A percentile compares a stretch with the other conserved stretches of the same genome.
Conservation (phyloP, 1,140 invertebrate genomes). For the Limonius californicus region DNA sequence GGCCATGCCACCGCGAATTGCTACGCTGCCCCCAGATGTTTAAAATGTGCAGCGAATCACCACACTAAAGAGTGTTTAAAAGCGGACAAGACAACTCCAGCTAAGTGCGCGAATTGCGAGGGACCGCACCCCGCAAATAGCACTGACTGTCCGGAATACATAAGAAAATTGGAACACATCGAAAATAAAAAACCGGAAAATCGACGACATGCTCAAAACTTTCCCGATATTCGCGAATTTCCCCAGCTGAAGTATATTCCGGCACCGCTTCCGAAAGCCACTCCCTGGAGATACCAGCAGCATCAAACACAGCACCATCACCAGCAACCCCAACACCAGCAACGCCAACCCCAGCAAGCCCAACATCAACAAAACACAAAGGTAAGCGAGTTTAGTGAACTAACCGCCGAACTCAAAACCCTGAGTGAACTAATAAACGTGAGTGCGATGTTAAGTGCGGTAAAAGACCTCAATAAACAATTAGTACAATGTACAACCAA, state of each 20-base stretch:
- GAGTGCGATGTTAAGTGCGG: too few species aligned
- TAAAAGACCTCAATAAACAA: too few species aligned
- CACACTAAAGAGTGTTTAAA: background rate
- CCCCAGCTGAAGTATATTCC: background rate
- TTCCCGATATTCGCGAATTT: background rate
- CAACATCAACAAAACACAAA: too few species aligned
- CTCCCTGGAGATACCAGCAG: too few species aligned
- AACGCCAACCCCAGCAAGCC: too few species aligned
- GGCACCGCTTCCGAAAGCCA: background rate
- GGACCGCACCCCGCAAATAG: conserved; percentile 32
- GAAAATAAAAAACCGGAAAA: background rate
- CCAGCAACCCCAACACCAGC: background rate
- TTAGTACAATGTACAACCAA: too few species aligned
- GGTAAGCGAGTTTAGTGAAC: too few species aligned
- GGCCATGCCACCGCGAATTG: conserved; percentile 39
- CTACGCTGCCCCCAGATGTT: conserved; percentile 27
- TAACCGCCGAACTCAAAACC: too few species aligned
- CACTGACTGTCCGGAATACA: conserved; percentile 12
- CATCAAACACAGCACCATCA: too few species aligned
- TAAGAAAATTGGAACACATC: background rate
- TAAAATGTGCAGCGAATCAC: conserved; percentile 42
- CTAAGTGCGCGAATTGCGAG: conserved; percentile 31
- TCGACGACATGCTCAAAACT: background rate
- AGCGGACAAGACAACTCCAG: background rate
- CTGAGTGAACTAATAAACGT: too few species aligned